phyloP scores from a whole-genome alignment of 1,140 invertebrate species.

The Papilio xuthus region DNA sequence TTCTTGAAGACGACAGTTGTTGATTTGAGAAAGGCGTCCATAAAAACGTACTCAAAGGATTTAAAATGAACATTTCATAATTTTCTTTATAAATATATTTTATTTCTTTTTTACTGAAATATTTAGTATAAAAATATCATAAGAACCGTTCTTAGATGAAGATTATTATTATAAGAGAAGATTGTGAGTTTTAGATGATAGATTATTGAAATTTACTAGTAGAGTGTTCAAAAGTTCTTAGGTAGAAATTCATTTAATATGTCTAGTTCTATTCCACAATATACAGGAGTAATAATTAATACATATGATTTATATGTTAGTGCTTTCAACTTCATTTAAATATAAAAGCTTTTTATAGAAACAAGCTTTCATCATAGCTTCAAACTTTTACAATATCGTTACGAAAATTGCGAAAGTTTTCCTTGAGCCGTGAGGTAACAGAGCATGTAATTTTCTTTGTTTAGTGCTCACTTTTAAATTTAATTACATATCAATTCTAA shows the following conservation, averaged over 20 bases:
- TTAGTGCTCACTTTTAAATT: background rate
- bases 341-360: conserved; percentile 4
- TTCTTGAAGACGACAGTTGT: background rate
- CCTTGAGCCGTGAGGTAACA: background rate
- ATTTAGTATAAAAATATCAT: too few species aligned
- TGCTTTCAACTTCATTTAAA: background rate
- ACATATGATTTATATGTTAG: background rate
- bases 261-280: too few species aligned
- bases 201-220: too few species aligned
- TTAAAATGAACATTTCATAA: background rate
- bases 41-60: background rate
- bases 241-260: too few species aligned
- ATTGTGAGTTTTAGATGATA: too few species aligned
- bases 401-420: conserved; percentile 16
- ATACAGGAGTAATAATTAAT: background rate
- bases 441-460: background rate
- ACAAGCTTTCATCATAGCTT: conserved; percentile 8
- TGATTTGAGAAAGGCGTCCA: background rate
- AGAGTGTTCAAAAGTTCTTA: too few species aligned
- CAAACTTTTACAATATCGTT: conserved; percentile 17
- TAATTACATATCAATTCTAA: background rate
- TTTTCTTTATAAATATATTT: too few species aligned
- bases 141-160: too few species aligned
- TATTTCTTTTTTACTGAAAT: too few species aligned
- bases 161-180: too few species aligned